Evolutionary conservation across 2,113 vertebrate species (phyloP).

Genomic region (Bubo blakistoni): DNA sequence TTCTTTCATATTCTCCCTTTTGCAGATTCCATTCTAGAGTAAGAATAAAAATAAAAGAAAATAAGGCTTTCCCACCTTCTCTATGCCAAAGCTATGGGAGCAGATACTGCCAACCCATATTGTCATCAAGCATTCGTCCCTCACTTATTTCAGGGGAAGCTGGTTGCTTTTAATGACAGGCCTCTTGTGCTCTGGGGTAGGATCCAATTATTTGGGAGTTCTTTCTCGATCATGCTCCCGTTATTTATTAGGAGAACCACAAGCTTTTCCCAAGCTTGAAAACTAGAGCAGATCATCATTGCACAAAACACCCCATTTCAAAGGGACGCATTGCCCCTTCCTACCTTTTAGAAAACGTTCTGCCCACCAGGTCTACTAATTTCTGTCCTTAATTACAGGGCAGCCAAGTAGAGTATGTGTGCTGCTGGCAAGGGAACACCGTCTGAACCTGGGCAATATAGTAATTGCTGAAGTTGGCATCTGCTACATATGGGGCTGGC

Average conservation of each 20-base stretch:
- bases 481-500: constrained; percentile 95
- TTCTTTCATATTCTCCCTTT: constrained; percentile 60
- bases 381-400: constrained; percentile 89
- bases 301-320: constrained; percentile 74
- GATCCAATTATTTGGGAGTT: constrained; percentile 68
- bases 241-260: constrained; percentile 69
- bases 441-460: constrained; percentile 98
- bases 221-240: constrained; percentile 69
- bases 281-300: constrained; percentile 75
- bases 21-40: constrained; percentile 57
- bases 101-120: constrained; percentile 76
- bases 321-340: constrained; percentile 15
- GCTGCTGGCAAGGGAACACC: constrained; percentile 94
- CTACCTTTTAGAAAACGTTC: neutral
- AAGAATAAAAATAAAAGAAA: constrained; percentile 53
- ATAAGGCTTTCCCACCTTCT: constrained; percentile 61
- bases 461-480: constrained; percentile 99
- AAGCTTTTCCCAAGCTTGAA: constrained; percentile 78
- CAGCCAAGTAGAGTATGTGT: constrained; percentile 95
- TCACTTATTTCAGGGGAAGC: constrained; percentile 64
- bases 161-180: constrained; percentile 71
- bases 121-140: constrained; percentile 73
- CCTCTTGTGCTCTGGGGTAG: constrained; percentile 73
- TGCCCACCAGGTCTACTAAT: constrained; percentile 49
- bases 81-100: constrained; percentile 79